Conservation (phyloP, 2,888 invertebrate genomes). For the Neoaliturus tenellus region DNA sequence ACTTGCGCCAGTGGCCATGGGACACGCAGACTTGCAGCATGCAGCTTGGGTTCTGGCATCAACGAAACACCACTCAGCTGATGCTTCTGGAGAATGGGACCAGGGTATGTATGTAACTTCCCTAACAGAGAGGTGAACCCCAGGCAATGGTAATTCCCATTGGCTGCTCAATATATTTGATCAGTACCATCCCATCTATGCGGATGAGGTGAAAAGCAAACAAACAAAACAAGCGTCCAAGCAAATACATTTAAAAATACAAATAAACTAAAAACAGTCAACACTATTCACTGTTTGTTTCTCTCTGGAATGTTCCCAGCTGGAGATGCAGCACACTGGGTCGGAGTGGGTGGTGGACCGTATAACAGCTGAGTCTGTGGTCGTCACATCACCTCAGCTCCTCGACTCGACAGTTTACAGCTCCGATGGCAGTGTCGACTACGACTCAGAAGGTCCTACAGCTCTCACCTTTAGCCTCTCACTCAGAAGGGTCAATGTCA, state of each 20-base stretch:
- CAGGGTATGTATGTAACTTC: background rate
- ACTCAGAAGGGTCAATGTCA: slow-evolving; percentile 12
- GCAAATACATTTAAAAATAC: no score
- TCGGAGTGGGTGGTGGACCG: slow-evolving; percentile 39
- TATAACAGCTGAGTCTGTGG: slow-evolving; percentile 2
- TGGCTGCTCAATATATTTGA: no score
- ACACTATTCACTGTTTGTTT: no score
- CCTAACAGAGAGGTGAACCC: no score
- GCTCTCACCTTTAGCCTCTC: slow-evolving; percentile 34
- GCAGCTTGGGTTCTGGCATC: slow-evolving; percentile 70
- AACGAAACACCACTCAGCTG: slow-evolving; percentile 62
- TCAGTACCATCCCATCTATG: no score
- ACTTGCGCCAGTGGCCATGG: slow-evolving; percentile 72
- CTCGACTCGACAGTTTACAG: background rate
- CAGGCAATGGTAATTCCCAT: no score
- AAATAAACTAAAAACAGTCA: no score
- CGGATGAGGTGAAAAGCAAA: no score
- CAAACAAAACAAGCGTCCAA: no score
- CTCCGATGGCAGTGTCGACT: slow-evolving; percentile 5
- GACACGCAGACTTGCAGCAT: slow-evolving; percentile 72
- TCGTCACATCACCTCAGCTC: background rate
- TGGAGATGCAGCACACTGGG: slow-evolving; percentile 10
- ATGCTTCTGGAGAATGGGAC: slow-evolving; percentile 28
- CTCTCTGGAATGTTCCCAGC: background rate
- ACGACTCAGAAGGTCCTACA: background rate